Evolutionary conservation across 2,888 invertebrate genomes (phyloP), one percentile per base, ranked within the genome.

Genomic region (Girardia tigrina): DNA sequence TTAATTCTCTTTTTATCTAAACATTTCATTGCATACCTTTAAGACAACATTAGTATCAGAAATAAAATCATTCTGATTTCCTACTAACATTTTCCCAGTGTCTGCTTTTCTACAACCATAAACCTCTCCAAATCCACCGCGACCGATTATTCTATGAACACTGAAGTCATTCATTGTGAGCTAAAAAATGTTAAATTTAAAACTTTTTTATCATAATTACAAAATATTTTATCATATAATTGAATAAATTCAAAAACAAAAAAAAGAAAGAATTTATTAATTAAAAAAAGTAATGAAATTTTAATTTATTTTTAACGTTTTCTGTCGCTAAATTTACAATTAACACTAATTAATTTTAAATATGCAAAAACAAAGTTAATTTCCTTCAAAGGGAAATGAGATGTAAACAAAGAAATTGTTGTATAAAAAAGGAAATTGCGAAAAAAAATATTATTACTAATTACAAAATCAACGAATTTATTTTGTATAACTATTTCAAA

Each of bases 121-220:
- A 14, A 97, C 97, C 87, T 98, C 98, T 72, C 98, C 98, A 85
- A 98, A 99, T 72, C 98, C 98, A 73, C 98, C 98, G 80, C 98
- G 88, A 27, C 98, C 98, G 82, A 98, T 98, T 84, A 98, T 98
- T 83, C 98, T 90, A 87, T 98, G 98, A 80, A 99, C 97, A 86
- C 94, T 95, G 87, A 99, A 99, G 89, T 99, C 98, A 87, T 98
- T 98, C 97, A 98, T 98, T 81, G 97, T 94, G 86, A 98, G 88
- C 90, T 92, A 86, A 72, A 87, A 87, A 78, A 78, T 78, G 23
- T 8, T 12, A 4, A 20, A 56, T 20, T 20, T 56, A 2, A 56
- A 56, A 6, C 4, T 20, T 56, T 56, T 4, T n/a, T 56, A 56
- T 56, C n/a, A n/a, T n/a, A n/a, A n/a, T n/a, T n/a, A n/a, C n/a